A percentile compares a stretch with the other conserved stretches of the same genome.
These are phyloP conservation scores for Bombus haemorrhoidalis DNA, from an alignment of 1,140 invertebrate genomes.

Conservation along the genomic window DNA sequence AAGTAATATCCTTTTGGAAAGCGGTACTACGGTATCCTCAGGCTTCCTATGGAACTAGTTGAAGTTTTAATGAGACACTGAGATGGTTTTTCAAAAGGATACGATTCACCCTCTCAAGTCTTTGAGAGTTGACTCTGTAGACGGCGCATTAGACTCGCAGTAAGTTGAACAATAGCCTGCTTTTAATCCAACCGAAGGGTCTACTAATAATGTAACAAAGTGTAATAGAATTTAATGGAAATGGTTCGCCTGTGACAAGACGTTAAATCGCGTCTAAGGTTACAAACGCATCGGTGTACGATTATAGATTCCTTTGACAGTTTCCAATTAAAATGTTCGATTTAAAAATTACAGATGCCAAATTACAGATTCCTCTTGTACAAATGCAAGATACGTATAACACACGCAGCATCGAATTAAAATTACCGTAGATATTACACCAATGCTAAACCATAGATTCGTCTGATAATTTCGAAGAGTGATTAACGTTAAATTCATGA, in stretches of 20 bases:
- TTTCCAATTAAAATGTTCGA: no score
- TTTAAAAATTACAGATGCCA: no score
- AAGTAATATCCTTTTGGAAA: slow-evolving; percentile 14
- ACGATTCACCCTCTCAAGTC: not conserved
- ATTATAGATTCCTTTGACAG: no score
- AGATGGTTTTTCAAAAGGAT: slow-evolving; percentile 11
- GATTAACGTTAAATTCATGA: no score
- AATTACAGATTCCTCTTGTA: no score
- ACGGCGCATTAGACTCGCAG: not conserved
- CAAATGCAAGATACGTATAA: no score
- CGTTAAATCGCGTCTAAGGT: not conserved
- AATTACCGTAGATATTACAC: no score
- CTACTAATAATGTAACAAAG: not conserved
- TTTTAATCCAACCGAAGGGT: not conserved
- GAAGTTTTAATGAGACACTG: slow-evolving; percentile 16
- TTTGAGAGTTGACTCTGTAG: not conserved
- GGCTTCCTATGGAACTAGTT: not conserved
- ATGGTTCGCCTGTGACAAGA: not conserved
- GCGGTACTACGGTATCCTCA: not conserved
- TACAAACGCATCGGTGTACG: no score
- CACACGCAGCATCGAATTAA: no score
- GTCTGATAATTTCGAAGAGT: no score
- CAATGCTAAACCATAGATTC: no score
- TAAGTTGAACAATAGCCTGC: not conserved
- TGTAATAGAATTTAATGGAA: not conserved